phyloP scores from a whole-genome alignment of 2,797 vertebrate species.

The Fistularia tabacaria region DNA sequence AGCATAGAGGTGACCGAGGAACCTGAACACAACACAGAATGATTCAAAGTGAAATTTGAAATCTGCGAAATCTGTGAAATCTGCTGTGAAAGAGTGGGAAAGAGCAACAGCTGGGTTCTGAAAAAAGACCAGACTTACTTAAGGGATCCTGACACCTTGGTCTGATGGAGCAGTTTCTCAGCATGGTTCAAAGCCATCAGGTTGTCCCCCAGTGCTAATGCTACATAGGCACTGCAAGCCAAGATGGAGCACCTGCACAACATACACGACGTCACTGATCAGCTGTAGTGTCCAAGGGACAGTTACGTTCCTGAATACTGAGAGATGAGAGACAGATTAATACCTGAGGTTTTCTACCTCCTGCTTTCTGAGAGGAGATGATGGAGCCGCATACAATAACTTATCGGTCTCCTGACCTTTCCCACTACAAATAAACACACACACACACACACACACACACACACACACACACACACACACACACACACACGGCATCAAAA shows the following conservation, averaged over 20 bases:
- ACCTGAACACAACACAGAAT: slow-evolving; percentile 68
- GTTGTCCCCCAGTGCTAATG: slow-evolving; percentile 93
- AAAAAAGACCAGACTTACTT: slow-evolving; percentile 75
- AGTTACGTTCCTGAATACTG: too few species aligned
- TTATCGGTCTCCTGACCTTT: slow-evolving; percentile 95
- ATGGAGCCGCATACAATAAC: slow-evolving; percentile 91
- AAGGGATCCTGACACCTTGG: slow-evolving; percentile 93
- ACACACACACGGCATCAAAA: not conserved
- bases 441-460: not conserved
- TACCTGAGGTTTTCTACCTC: slow-evolving; percentile 97
- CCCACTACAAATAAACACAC: slow-evolving; percentile 69
- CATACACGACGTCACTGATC: not conserved
- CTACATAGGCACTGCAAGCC: slow-evolving; percentile 92
- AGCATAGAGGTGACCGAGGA: slow-evolving; percentile 95
- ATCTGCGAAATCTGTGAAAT: too few species aligned
- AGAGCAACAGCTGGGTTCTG: not conserved
- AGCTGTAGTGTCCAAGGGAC: too few species aligned
- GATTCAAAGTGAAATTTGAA: not conserved
- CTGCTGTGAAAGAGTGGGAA: too few species aligned
- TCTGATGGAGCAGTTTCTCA: slow-evolving; percentile 94
- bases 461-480: not conserved
- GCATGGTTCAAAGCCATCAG: slow-evolving; percentile 94
- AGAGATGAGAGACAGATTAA: slow-evolving; percentile 18
- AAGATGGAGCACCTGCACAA: slow-evolving; percentile 89
- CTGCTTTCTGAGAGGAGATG: slow-evolving; percentile 91